Base-by-base conservation (phyloP, 2,888 invertebrate genomes). In the Daptonema setosum region DNA sequence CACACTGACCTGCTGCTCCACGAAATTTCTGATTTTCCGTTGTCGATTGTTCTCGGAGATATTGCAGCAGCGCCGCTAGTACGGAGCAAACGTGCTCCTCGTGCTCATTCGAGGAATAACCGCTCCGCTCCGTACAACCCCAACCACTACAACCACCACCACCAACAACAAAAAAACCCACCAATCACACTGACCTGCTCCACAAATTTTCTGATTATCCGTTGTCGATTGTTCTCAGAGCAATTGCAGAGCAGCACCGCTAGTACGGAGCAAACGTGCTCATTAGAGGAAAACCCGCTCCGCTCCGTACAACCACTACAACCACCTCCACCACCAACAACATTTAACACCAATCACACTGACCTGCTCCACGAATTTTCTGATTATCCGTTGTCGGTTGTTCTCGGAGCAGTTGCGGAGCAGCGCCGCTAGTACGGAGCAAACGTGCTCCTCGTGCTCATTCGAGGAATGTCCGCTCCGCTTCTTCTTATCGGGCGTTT, bases 191-290 rank as follows among this genome's bases (percentile, higher is more conserved):
- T 17, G 11, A 8, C 35, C 35, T 17, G 11, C 35, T 17, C 35
- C 35, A 8, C 35, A 35, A 35, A 35, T 17, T 35, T 99, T 63
- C 83, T 83, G 22, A 97, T 74, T 56, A 99, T 75, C 58, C 97
- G 76, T 69, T 88, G 86, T 30, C 90, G 77, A 66, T 93, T 91
- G 5, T 83, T 80, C 1, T 87, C 87, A 65, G 83, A 81, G 69
- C 91, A 90, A 71, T 91, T 90, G 60, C 86, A 80, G 61, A 95
- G 73, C 82, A 95, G 84, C 41, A 87, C 87, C 1, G 87, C 81
- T 66, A 95, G 85, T 59, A 67, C 66, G 43, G 67, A 63, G 24
- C 85, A 79, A 0, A 90, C 87, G 73, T 91, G 87, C 74, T 95
- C 87, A n/a, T n/a, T n/a, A n/a, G n/a, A n/a, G n/a, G n/a, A n/a